Evolutionary conservation across 2,113 vertebrate species (phyloP), one percentile per base, ranked within the genome.

Genomic region (Buteo buteo): DNA sequence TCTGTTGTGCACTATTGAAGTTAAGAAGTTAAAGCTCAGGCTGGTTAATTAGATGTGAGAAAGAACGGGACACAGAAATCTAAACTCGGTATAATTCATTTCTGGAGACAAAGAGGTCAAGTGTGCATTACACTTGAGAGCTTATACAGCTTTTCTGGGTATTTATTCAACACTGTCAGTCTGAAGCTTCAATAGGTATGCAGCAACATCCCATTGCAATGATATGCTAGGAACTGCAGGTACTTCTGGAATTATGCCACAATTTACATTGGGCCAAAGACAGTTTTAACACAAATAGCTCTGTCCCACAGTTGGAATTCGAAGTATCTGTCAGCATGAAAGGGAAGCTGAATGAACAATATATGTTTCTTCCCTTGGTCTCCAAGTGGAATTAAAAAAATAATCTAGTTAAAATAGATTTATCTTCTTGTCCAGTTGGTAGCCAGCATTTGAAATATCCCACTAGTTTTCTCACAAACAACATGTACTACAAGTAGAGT

Each of bases 1-100:
- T 96, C 96, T 98, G 96, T 83, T 74, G 83, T 83, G 89, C 47
- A 49, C 82, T 94, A 70, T 42, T 96, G 95, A 98, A 98, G 91
- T 84, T 67, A 72, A 92, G 71, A 86, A 92, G 70, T 86, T 95
- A 96, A 96, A 98, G 91, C 95, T 93, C 88, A 77, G 92, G 47
- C 88, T 97, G 85, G 78, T 96, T 98, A 98, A 98, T 98, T 94
- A 97, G 94, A 97, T 96, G 93, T 90, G 97, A 96, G 94, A 90
- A 93, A 96, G 92, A 92, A 83, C 26, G 67, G 70, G 67, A 67
- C 31, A 8, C 16, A 86, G 93, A 95, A 96, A 97, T 96, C 92
- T 94, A 81, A 97, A 95, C 91, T 89, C n/a, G 2, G 92, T 91
- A 90, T 81, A 97, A 96, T 96, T 96, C 95, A 94, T 96, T 98